phyloP scores from a whole-genome alignment of 64 coral and sea anemone species.

The Pocillopora verrucosa region DNA sequence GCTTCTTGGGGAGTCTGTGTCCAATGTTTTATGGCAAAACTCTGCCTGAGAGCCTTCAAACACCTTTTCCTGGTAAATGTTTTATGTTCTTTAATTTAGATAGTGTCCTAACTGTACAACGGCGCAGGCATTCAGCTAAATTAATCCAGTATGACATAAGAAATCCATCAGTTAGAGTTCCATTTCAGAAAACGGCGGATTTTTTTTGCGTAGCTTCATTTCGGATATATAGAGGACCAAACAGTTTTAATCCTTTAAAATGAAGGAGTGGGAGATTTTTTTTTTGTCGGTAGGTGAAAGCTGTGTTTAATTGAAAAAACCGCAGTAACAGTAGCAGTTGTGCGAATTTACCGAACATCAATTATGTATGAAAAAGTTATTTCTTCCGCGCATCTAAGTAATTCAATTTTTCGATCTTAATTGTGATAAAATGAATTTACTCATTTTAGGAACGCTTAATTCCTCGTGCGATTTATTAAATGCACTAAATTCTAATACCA shows the following conservation, averaged over 20 bases:
- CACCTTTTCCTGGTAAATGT: conserved; percentile 61
- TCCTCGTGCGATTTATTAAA: neutral
- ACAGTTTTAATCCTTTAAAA: neutral
- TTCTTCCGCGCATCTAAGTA: conserved; percentile 40
- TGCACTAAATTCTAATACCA: neutral
- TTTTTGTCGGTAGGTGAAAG: conserved; percentile 10
- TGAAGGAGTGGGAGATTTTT: neutral
- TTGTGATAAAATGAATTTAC: conserved; percentile 20
- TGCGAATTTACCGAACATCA: conserved; percentile 6
- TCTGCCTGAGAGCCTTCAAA: neutral
- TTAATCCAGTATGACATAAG: too few species aligned
- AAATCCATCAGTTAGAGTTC: neutral
- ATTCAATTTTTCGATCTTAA: conserved; percentile 49
- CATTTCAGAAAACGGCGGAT: neutral
- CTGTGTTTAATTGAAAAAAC: conserved; percentile 31
- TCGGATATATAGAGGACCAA: neutral
- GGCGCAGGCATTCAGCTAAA: neutral
- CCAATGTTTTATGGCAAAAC: conserved; percentile 41
- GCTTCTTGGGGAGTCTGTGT: conserved; percentile 77
- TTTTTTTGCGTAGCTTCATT: neutral
- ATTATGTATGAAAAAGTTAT: conserved; percentile 42
- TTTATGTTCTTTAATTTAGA: conserved; percentile 29
- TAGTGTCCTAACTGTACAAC: neutral
- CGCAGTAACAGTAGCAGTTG: neutral
- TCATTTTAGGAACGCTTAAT: neutral